Evolutionary conservation across 2,888 invertebrate genomes (phyloP).

Genomic region (Macropis europaea): DNA sequence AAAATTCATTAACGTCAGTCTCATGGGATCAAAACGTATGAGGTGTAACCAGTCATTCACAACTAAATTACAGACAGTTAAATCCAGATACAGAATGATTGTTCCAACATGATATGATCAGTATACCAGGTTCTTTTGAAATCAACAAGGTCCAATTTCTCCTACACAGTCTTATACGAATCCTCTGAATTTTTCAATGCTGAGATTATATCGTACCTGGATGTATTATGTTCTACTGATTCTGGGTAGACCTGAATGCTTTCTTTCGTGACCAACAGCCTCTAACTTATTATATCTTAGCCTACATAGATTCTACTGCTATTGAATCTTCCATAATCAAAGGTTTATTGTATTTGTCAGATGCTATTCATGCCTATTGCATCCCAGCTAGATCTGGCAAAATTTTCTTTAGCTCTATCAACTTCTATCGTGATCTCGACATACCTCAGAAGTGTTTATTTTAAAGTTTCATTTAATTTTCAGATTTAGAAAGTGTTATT

Average conservation of each 20-base stretch:
- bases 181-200: not conserved
- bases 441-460: too few species aligned
- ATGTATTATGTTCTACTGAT: not conserved
- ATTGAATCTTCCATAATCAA: slow-evolving; percentile 17
- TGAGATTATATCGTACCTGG: slow-evolving; percentile 3
- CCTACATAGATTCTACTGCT: slow-evolving; percentile 11
- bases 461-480: too few species aligned
- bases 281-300: slow-evolving; percentile 4
- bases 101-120: not conserved
- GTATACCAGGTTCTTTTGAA: not conserved
- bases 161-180: not conserved
- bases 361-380: slow-evolving; percentile 1
- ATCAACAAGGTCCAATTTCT: slow-evolving; percentile 9
- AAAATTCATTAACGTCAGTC: not conserved
- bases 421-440: not conserved
- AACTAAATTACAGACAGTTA: not conserved
- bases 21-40: not conserved
- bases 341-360: not conserved
- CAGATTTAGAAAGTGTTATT: too few species aligned
- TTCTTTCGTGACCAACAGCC: slow-evolving; percentile 18
- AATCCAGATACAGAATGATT: not conserved
- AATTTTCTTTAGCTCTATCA: not conserved
- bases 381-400: not conserved
- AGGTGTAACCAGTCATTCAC: not conserved
- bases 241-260: slow-evolving; percentile 3